phyloP scores from a whole-genome alignment of 2,888 invertebrate species.

The Disparrhopalites patrizii region DNA sequence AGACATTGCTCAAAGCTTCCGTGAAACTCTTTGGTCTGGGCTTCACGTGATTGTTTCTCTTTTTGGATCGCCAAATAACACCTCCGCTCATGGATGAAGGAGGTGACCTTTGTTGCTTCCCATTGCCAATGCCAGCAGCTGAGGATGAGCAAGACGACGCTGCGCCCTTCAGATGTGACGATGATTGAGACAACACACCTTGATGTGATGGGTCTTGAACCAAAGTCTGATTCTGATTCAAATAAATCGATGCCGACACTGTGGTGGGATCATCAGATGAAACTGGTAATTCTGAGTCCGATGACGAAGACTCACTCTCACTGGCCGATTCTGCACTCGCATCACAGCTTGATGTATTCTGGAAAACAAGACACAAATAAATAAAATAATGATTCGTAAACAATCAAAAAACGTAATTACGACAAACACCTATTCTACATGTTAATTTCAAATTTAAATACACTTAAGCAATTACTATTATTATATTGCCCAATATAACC shows the following conservation, averaged over 20 bases:
- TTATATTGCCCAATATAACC: too few relatives aligned
- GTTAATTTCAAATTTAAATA: not conserved
- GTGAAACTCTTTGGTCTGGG: constrained; percentile 48
- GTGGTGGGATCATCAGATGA: constrained; percentile 48
- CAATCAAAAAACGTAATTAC: not conserved
- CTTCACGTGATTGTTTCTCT: constrained; percentile 37
- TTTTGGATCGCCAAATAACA: constrained; percentile 43
- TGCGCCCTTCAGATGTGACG: constrained; percentile 30
- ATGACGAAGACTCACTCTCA: constrained; percentile 40
- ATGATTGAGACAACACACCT: constrained; percentile 28
- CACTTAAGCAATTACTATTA: not conserved
- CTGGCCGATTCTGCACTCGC: constrained; percentile 47
- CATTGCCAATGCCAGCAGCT: constrained; percentile 6
- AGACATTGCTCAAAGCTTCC: constrained; percentile 31
- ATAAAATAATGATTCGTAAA: constrained; percentile 1
- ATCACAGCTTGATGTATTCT: constrained; percentile 48
- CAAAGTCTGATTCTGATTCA: constrained; percentile 42
- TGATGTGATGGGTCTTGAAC: constrained; percentile 29
- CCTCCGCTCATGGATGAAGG: constrained; percentile 31
- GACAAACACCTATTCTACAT: not conserved
- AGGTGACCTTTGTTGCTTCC: constrained; percentile 26
- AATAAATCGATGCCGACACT: constrained; percentile 42
- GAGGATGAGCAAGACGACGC: constrained; percentile 31
- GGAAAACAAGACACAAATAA: constrained; percentile 18
- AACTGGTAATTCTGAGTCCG: constrained; percentile 38